Base-by-base conservation (phyloP, 2,888 invertebrate genomes). In the Hypercompe scribonia region DNA sequence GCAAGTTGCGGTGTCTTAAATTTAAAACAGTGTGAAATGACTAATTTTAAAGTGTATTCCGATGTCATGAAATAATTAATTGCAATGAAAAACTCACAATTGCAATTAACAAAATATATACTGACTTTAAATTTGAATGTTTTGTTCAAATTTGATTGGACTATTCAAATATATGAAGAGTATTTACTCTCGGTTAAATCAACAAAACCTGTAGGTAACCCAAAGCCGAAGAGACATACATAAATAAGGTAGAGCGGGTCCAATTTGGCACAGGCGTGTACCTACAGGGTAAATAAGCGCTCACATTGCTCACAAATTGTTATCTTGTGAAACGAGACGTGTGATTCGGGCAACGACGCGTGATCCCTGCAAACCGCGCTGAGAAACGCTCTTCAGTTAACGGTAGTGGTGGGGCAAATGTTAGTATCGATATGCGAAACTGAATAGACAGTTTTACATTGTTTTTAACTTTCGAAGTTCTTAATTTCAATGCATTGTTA, bases 321-420 rank as follows among this genome's bases (percentile, higher is more conserved):
- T 95, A 95, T 95, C 95, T 95, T 95, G 95, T 94, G 95, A 94
- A 95, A 94, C 95, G 95, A 95, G 91, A 90, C 95, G 95, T 95
- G 89, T 95, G 95, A 95, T 95, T 92, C 92, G 93, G 84, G 90
- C 94, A 95, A 92, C 95, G 95, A 94, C 92, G 95, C 95, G 95
- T 94, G 93, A 84, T 90, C 88, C 85, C 91, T 90, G 91, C 91
- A 86, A 84, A 87, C 90, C 88, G 90, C 90, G 88, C 90, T 88
- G 87, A 72, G 89, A 89, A 88, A 89, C 88, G 91, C 95, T 95
- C 95, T 95, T 94, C 94, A 95, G 89, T 82, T 85, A 76, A 75
- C 65, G 73, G 73, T 90, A 94, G 95, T 87, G 94, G 88, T 89
- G 95, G 79, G 86, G 67, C 67, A 71, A 71, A 68, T 68, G 39